Percentiles rank a stretch among this genome's conserved stretches.
phyloP scores from a whole-genome alignment of 2,888 invertebrate species.

The Euphydryas editha region DNA sequence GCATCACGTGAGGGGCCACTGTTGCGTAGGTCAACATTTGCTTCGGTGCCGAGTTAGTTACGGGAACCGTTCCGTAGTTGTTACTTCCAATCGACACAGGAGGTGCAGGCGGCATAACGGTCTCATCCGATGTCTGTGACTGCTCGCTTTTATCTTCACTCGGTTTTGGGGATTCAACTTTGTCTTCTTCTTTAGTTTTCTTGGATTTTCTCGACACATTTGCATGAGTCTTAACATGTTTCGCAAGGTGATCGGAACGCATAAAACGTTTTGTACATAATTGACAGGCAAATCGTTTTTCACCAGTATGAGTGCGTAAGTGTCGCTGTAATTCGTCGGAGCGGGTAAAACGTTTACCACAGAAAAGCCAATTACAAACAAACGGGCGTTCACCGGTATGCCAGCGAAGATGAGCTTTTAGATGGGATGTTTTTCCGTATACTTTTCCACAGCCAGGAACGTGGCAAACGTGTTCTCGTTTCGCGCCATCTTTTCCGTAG shows the following conservation, averaged over 20 bases:
- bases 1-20: constrained; percentile 59
- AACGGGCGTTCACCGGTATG: constrained; percentile 97
- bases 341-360: constrained; percentile 95
- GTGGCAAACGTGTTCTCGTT: constrained; percentile 93
- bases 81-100: constrained; percentile 56
- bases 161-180: constrained; percentile 63
- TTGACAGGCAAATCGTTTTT: constrained; percentile 93
- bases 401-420: constrained; percentile 96
- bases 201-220: constrained; percentile 83
- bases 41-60: constrained; percentile 54
- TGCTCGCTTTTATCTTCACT: constrained; percentile 54
- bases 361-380: constrained; percentile 94
- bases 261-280: constrained; percentile 96
- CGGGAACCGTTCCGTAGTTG: constrained; percentile 66
- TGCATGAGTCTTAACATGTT: constrained; percentile 95
- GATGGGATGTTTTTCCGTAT: constrained; percentile 96
- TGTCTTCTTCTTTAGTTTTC: constrained; percentile 70
- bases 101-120: constrained; percentile 28
- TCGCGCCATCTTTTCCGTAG: constrained; percentile 89
- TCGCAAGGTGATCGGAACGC: constrained; percentile 96
- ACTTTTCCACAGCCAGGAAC: constrained; percentile 93
- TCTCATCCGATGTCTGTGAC: constrained; percentile 27
- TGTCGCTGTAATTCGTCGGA: constrained; percentile 96
- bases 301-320: constrained; percentile 94
- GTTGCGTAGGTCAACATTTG: constrained; percentile 66